Evolutionary conservation across 2,113 vertebrate genomes (phyloP), one percentile per base, ranked within the genome.

Genomic region (Platichthys flesus): DNA sequence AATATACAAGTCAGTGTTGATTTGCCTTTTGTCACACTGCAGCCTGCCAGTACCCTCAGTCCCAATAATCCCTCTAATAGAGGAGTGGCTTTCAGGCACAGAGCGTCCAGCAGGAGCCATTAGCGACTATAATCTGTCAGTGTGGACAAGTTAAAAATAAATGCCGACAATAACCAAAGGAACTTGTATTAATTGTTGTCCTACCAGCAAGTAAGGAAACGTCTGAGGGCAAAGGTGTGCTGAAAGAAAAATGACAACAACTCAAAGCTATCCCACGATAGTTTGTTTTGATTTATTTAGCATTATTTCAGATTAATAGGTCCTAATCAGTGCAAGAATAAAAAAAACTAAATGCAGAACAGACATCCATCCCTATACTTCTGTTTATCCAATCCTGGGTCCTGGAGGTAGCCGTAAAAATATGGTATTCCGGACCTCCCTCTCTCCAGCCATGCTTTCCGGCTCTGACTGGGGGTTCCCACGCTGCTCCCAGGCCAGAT

Each of bases 121-220:
- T 74, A 74, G 54, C 49, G 57, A 13, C 54, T 64, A n/a, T 42
- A 54, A 87, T 66, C 78, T 69, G 67, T 26, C 52, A 71, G 54
- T 62, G 57, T 54, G 67, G 64, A 26, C 51, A 75, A 68, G 71
- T 21, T 71, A 68, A 87, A 76, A 47, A 69, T n/a, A 31, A 31
- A 51, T 74, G 16, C 68, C 69, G 70, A 83, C 66, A 3, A 59
- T 28, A 64, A 75, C 66, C 71, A 88, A 85, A 88, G 15, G 15
- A 58, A 67, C n/a, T 26, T 66, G 62, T 66, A 24, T 59, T 55
- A 84, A 70, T 59, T 66, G 67, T 59, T 68, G 18, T 8, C n/a
- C 18, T 37, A 62, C 16, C 69, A 51, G n/a, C 2, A 13, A 71
- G 58, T 31, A 31, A 31, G 31, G 31, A 7, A 31, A 31, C 31